phyloP scores from a whole-genome alignment of 2,888 invertebrate species.

The Perizoma flavofasciatum region DNA sequence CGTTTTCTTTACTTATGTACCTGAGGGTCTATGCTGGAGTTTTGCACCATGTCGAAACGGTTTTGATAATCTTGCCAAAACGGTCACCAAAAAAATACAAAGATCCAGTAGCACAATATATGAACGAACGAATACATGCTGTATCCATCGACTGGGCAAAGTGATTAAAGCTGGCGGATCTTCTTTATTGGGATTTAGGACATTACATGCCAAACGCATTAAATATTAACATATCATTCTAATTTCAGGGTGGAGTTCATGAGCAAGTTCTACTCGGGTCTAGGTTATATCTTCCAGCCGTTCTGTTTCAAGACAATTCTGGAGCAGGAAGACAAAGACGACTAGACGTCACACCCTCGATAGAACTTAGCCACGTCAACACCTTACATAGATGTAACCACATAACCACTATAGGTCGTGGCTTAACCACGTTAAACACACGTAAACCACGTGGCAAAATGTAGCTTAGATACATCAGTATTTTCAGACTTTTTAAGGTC shows the following conservation, averaged over 20 bases:
- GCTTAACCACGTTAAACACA: neutral
- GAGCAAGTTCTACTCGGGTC: slow-evolving; percentile 95
- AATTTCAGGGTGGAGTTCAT: slow-evolving; percentile 95
- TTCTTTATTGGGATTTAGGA: too few species aligned
- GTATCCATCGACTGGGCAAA: too few species aligned
- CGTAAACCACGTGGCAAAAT: slow-evolving; percentile 16
- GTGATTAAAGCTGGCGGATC: too few species aligned
- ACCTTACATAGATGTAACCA: slow-evolving; percentile 8
- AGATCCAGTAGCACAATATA: too few species aligned
- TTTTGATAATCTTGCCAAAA: too few species aligned
- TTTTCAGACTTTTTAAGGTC: slow-evolving; percentile 58
- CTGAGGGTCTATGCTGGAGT: too few species aligned
- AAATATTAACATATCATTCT: neutral
- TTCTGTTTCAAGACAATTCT: slow-evolving; percentile 93
- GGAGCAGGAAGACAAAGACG: slow-evolving; percentile 80
- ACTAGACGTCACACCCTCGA: slow-evolving; percentile 48
- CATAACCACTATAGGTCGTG: neutral
- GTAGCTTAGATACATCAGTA: slow-evolving; percentile 64
- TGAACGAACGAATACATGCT: too few species aligned
- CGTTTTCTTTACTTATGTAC: too few species aligned
- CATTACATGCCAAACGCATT: neutral
- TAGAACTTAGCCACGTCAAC: slow-evolving; percentile 14
- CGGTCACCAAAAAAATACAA: too few species aligned
- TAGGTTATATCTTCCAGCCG: slow-evolving; percentile 92
- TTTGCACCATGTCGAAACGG: too few species aligned